Base-by-base conservation (phyloP, 1,140 invertebrate genomes). In the Diabrotica virgifera region DNA sequence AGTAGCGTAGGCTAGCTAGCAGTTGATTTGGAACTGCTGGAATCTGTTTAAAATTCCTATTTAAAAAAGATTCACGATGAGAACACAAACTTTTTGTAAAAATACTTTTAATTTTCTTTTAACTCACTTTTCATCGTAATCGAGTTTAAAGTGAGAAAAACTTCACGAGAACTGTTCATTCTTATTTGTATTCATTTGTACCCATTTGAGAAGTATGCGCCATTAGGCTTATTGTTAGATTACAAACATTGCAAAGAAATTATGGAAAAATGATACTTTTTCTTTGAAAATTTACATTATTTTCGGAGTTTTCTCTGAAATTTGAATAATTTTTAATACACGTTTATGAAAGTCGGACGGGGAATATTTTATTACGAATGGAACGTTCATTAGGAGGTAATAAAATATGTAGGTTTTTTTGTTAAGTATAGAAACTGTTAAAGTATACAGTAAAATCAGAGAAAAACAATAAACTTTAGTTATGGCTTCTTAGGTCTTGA, bases 61-160 rank as follows among this genome's bases (percentile, higher is more conserved):
- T 13, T 52, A 58, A 58, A 59, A 67, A 60, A 38, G 40, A 54
- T 61, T 60, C 58, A 24, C 36, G 36, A 14, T 8, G 55, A 61
- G 62, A 60, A 64, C 63, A 64, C 46, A 64, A 67, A 63, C 35
- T 63, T 67, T 64, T 64, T 63, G 52, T 53, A 53, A 67, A 63
- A 63, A 59, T 67, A 55, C 66, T 64, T 67, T 37, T 67, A 67
- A 67, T 67, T 67, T 67, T 67, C 66, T 62, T 61, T 58, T 61
- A 54, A 67, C 51, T 35, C 62, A 67, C 62, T 67, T 64, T 64
- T 46, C 50, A 37, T 13, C 56, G 51, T 67, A 67, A 67, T 67
- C 50, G 66, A 67, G 62, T 67, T 67, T 67, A 13, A 14, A 14
- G 24, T 58, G 59, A 46, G 40, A 54, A 59, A 64, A 67, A 67